Evolutionary conservation across 2,113 vertebrate genomes (phyloP), one percentile per base, ranked within the genome.

Genomic region (Aix galericulata): DNA sequence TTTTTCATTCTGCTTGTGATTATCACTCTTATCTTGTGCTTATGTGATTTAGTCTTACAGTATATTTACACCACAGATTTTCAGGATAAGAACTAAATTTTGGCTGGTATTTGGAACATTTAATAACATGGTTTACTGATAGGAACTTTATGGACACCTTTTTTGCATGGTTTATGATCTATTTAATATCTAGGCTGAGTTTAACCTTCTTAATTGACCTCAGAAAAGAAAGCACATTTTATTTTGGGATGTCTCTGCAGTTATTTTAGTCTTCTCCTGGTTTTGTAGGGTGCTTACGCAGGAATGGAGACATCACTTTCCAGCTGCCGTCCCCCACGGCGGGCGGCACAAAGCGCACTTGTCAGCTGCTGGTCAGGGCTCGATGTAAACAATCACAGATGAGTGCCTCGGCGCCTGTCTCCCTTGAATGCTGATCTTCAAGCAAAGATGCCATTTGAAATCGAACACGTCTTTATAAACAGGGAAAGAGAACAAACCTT

Each of bases 341-440:
- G 8, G 42, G 81, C 77, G 56, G 42, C 11, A 95, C 89, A 95
- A 95, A 89, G 89, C 84, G 74, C 69, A 17, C 53, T 83, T 88
- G 73, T 88, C 42, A 76, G 42, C 79, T 34, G 7, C 34, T 17
- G 93, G 92, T 63, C 83, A 75, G 76, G 29, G 77, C 76, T 82
- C 16, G 46, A 25, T 0, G 3, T 76, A 73, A 92, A 91, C 81
- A 89, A 91, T 3, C 69, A 32, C 67, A 91, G 74, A 68, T 64
- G 89, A 83, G 81, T 22, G 81, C 81, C 89, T 26, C 66, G 11
- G 1, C 42, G 38, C 58, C 25, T 67, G 91, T 52, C 86, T 74
- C 63, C 52, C 71, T 17, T 38, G 20, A 79, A 56, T 3, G 2
- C 56, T 66, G 66, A 81, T 38, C 40, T 76, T 25, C 0, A 7